Percentiles rank a stretch among this genome's conserved stretches.
Conservation (phyloP, 2,797 vertebrate species). For the Pseudocheirus occidentalis region DNA sequence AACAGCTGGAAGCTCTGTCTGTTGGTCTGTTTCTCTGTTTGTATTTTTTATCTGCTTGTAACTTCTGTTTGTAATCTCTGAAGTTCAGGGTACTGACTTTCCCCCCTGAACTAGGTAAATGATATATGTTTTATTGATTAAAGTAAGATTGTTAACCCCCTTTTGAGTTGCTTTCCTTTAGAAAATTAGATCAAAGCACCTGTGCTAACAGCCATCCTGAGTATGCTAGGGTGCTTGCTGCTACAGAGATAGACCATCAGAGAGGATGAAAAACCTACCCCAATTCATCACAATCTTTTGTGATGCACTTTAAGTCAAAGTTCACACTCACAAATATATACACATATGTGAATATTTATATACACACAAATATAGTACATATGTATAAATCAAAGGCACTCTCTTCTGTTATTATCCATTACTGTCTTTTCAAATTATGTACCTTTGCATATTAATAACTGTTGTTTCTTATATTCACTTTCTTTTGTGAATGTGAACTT, state of each 20-base stretch:
- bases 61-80: too few relatives aligned
- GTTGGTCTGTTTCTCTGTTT: too few relatives aligned
- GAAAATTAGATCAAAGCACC: too few relatives aligned
- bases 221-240: too few relatives aligned
- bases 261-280: background rate
- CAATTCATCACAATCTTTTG: background rate
- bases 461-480: constrained; percentile 52
- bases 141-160: too few relatives aligned
- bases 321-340: background rate
- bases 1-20: too few relatives aligned
- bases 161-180: too few relatives aligned
- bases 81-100: too few relatives aligned
- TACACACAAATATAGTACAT: background rate
- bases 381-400: constrained; percentile 72
- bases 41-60: too few relatives aligned
- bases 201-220: too few relatives aligned
- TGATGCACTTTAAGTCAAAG: background rate
- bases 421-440: constrained; percentile 58
- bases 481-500: constrained; percentile 16
- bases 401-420: constrained; percentile 55
- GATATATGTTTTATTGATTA: too few relatives aligned
- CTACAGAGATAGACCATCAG: background rate
- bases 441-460: constrained; percentile 56
- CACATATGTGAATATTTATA: background rate
- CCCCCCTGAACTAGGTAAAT: too few relatives aligned